Evolutionary conservation across 2,888 invertebrate genomes (phyloP), one percentile per base, ranked within the genome.

Genomic region (Napeogenes sylphis): DNA sequence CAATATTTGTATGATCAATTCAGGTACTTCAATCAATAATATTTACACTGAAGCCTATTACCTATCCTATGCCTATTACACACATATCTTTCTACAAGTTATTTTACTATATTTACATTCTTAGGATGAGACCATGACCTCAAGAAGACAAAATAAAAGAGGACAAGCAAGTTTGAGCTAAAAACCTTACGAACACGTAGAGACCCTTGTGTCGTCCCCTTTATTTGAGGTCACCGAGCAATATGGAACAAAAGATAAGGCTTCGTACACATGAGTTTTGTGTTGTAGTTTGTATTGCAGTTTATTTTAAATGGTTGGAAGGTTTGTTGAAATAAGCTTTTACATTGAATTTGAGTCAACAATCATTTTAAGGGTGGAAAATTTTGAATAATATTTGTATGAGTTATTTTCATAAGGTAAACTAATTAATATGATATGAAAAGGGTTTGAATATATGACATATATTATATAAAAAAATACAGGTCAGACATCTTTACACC

Each of bases 81-180:
- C 4, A 51, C 2, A 51, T 8, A 14, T 51, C 4, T 30, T n/a
- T n/a, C 21, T 1, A 21, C 21, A 21, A 46, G 6, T 4, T 35
- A 35, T 35, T 35, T 35, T 21, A 21, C 21, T 21, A 21, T 21
- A 21, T 2, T 42, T 10, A 10, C 8, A 42, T 10, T 10, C 42
- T 42, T 10, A 42, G 51, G 12, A 51, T 51, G 10, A 12, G 21
- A 30, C 30, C 30, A 30, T 51, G 51, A 51, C 30, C 8, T 51
- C 30, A 51, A 30, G 10, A 51, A 51, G 30, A 51, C 30, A 51
- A 30, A 51, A 51, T 51, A 30, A 3, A 12, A 8, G 21, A 30
- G 51, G 30, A 51, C 30, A 51, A 51, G 51, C 8, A 30, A 51
- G 51, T 51, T 51, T 51, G 51, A 51, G 51, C 51, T 51, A 51